These are phyloP conservation scores for Ectemnius continuus DNA, from an alignment of 2,888 invertebrate genomes.

Conservation along the genomic window DNA sequence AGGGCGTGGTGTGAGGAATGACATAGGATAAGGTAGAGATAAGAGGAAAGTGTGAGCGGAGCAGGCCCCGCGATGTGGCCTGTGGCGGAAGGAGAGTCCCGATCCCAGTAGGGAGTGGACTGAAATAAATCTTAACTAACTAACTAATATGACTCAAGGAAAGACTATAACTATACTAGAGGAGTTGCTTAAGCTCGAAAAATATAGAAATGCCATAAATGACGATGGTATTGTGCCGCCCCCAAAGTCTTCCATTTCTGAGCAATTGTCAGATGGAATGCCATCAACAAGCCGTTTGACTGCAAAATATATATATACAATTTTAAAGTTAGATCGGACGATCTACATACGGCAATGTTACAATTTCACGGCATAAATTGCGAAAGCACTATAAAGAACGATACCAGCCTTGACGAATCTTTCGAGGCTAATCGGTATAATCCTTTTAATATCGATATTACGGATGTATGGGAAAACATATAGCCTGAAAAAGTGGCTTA, in stretches of 20 bases:
- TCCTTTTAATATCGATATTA: background rate
- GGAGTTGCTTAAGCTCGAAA: background rate
- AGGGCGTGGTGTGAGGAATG: too few relatives aligned
- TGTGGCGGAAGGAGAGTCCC: too few relatives aligned
- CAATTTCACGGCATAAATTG: background rate
- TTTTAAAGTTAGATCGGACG: background rate
- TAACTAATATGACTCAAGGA: too few relatives aligned
- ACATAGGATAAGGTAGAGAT: too few relatives aligned
- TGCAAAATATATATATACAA: background rate
- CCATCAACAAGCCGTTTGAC: background rate
- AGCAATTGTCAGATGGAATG: background rate
- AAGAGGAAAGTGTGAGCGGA: too few relatives aligned
- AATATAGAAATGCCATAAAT: background rate
- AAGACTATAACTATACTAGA: background rate
- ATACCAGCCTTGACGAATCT: background rate
- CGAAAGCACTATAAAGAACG: background rate
- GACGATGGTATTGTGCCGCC: background rate
- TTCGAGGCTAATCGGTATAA: background rate
- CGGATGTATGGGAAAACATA: background rate
- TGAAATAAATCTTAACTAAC: too few relatives aligned
- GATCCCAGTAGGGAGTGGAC: too few relatives aligned
- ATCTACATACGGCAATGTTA: background rate
- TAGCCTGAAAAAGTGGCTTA: background rate
- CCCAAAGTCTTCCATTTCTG: background rate
- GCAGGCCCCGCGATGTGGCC: too few relatives aligned